Evolutionary conservation across 2,113 vertebrate genomes (phyloP).

Genomic region (Cranoglanis bouderius): DNA sequence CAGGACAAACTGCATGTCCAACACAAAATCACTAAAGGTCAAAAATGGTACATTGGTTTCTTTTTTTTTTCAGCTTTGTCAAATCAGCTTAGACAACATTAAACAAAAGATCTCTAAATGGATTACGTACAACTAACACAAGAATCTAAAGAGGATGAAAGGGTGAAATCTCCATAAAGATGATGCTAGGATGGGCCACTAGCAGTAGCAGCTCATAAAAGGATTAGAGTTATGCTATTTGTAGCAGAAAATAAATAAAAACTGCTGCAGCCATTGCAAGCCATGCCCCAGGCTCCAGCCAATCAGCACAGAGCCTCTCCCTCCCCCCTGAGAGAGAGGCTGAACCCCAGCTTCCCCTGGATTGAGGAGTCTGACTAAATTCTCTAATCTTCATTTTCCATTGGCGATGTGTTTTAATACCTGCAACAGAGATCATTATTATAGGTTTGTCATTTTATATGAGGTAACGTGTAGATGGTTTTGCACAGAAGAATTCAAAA

Average conservation of each 20-base stretch:
- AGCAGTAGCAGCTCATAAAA: slow-evolving; percentile 62
- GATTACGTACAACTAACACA: slow-evolving; percentile 58
- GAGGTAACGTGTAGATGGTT: not conserved
- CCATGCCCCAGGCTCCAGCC: slow-evolving; percentile 60
- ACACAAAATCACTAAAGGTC: slow-evolving; percentile 64
- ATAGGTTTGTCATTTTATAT: not conserved
- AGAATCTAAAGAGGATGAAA: slow-evolving; percentile 50
- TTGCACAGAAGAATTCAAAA: not conserved
- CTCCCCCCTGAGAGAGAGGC: slow-evolving; percentile 73
- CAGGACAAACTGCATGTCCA: slow-evolving; percentile 54
- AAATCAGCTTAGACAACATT: slow-evolving; percentile 48
- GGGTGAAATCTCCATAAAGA: slow-evolving; percentile 51
- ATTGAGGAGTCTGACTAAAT: slow-evolving; percentile 59
- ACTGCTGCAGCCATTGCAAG: slow-evolving; percentile 73
- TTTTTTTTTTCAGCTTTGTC: slow-evolving; percentile 44
- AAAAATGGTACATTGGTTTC: slow-evolving; percentile 58
- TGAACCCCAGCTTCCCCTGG: slow-evolving; percentile 50
- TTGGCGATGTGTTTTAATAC: slow-evolving; percentile 75
- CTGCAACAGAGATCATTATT: slow-evolving; percentile 61
- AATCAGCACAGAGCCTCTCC: slow-evolving; percentile 61
- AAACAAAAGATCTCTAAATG: slow-evolving; percentile 64
- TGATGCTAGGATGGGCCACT: slow-evolving; percentile 54
- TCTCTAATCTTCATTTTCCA: slow-evolving; percentile 60
- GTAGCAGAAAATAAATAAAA: slow-evolving; percentile 91
- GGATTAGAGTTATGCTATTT: slow-evolving; percentile 70